Percentiles rank a stretch among this genome's conserved stretches.
Conservation (phyloP, 2,888 invertebrate species). For the Ophion slaviceki region DNA sequence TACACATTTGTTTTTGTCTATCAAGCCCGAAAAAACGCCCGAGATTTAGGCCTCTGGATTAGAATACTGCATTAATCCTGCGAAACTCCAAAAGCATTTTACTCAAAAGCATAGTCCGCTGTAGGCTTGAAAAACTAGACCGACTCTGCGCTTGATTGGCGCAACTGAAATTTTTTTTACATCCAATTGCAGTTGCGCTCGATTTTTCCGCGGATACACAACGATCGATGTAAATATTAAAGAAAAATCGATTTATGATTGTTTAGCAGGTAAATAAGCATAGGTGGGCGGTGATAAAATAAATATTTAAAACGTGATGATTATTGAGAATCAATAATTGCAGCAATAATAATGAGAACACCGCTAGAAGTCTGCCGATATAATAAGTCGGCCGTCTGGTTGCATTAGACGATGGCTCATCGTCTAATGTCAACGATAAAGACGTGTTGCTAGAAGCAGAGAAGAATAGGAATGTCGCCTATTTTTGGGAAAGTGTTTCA, state of each 20-base stretch:
- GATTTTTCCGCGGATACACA: neutral
- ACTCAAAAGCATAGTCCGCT: neutral
- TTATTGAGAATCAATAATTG: constrained; percentile 20
- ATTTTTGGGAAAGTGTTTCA: too few species aligned
- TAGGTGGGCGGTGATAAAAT: neutral
- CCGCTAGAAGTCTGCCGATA: neutral
- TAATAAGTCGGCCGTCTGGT: neutral
- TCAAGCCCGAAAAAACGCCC: too few species aligned
- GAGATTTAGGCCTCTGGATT: too few species aligned
- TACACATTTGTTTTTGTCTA: too few species aligned
- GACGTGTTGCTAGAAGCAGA: neutral
- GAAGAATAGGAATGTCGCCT: neutral
- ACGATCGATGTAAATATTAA: neutral
- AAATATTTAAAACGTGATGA: constrained; percentile 44
- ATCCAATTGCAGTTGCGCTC: neutral
- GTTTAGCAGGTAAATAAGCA: constrained; percentile 2
- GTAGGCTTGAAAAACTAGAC: neutral
- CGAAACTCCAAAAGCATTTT: neutral
- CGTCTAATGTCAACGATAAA: constrained; percentile 57
- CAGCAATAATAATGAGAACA: constrained; percentile 17
- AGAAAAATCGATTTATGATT: constrained; percentile 12
- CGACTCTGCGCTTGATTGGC: neutral
- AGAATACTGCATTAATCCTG: neutral
- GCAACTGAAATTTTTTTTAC: neutral
- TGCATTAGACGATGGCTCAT: neutral